These are phyloP conservation scores for Rapana venosa DNA, from an alignment of 2,888 invertebrate genomes.

Conservation along the genomic window DNA sequence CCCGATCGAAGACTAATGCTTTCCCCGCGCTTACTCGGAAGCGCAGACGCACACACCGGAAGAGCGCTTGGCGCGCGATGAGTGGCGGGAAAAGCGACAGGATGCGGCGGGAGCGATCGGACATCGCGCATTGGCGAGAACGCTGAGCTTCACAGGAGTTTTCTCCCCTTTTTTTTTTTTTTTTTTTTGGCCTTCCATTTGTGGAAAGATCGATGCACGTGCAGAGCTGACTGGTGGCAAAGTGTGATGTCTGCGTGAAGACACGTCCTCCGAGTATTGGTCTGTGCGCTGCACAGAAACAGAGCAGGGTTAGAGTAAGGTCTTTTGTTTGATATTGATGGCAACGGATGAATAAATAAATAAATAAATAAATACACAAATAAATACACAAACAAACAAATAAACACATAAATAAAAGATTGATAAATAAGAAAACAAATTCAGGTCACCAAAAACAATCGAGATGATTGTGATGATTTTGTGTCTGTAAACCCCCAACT, in stretches of 20 bases:
- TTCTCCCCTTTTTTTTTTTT: conserved; percentile 5
- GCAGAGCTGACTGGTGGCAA: not conserved
- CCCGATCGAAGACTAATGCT: conserved; percentile 34
- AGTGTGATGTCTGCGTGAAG: not conserved
- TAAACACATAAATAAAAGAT: no score
- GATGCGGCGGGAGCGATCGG: conserved; percentile 37
- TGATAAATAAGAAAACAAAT: no score
- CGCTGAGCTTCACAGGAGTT: conserved; percentile 13
- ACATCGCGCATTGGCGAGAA: conserved; percentile 40
- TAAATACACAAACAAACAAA: no score
- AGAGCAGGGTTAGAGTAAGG: no score
- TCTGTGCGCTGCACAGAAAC: no score
- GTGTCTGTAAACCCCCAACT: not conserved
- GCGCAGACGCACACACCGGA: conserved; percentile 43
- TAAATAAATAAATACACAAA: no score
- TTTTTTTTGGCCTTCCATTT: not conserved
- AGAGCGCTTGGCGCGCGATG: conserved; percentile 38
- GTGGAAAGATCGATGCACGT: not conserved
- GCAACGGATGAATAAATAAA: no score
- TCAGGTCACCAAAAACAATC: no score
- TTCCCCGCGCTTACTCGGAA: conserved; percentile 44
- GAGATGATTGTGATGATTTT: not conserved
- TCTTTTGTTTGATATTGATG: no score
- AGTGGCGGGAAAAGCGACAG: conserved; percentile 43
- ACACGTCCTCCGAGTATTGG: no score